Conservation (phyloP, 2,888 invertebrate genomes). For the Hirtodrosophila duncani region DNA sequence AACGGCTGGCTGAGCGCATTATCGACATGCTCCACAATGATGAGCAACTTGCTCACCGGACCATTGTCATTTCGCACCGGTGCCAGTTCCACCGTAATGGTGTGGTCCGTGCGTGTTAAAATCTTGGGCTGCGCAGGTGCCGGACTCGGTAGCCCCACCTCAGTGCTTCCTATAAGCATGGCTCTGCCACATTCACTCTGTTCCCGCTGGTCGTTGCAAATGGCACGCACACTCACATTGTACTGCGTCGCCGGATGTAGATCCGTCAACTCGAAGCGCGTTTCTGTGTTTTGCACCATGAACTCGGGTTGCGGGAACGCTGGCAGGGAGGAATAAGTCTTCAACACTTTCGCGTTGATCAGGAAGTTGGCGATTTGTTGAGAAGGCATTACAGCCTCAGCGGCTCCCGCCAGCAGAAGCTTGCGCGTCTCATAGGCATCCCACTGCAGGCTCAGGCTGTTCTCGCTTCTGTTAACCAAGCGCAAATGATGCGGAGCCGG, state of each 20-base stretch:
- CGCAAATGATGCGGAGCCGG: slow-evolving; percentile 82
- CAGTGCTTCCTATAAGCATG: slow-evolving; percentile 82
- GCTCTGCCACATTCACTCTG: slow-evolving; percentile 80
- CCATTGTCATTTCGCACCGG: slow-evolving; percentile 87
- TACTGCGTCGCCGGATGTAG: slow-evolving; percentile 88
- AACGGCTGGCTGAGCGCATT: slow-evolving; percentile 83
- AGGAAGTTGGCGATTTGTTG: slow-evolving; percentile 80
- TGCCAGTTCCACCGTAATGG: slow-evolving; percentile 84
- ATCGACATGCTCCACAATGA: slow-evolving; percentile 84
- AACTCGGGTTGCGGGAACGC: slow-evolving; percentile 80
- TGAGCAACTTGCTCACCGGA: slow-evolving; percentile 86
- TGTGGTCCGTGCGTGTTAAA: slow-evolving; percentile 81
- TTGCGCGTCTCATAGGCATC: slow-evolving; percentile 80
- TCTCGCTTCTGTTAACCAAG: slow-evolving; percentile 82
- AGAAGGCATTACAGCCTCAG: slow-evolving; percentile 32
- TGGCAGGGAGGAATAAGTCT: slow-evolving; percentile 81
- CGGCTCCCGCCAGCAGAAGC: slow-evolving; percentile 43
- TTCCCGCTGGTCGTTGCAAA: slow-evolving; percentile 79
- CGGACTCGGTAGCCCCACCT: slow-evolving; percentile 85
- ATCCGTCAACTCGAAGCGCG: slow-evolving; percentile 81
- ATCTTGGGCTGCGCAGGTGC: slow-evolving; percentile 85
- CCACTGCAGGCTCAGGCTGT: slow-evolving; percentile 82
- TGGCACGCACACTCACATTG: slow-evolving; percentile 85
- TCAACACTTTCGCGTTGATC: slow-evolving; percentile 80
- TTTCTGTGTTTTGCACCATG: slow-evolving; percentile 81